Conservation (phyloP, 2,888 invertebrate genomes). For the Orchesellides sinensis region DNA sequence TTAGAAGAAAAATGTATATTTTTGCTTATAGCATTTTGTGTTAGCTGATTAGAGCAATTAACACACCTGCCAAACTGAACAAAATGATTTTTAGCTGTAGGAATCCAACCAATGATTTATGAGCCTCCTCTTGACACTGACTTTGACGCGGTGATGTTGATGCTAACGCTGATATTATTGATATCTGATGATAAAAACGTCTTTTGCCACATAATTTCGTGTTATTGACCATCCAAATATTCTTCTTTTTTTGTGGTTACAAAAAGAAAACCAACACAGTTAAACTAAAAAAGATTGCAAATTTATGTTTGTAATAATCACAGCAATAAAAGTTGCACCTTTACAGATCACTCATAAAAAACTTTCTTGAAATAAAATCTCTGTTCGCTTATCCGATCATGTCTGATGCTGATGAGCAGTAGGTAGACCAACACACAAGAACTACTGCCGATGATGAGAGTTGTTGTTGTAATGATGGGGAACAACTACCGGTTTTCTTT, state of each 20-base stretch:
- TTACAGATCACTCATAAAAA: neutral
- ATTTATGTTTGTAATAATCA: too few relatives aligned
- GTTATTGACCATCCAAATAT: too few relatives aligned
- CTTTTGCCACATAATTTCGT: too few relatives aligned
- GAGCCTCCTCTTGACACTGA: neutral
- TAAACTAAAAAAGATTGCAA: too few relatives aligned
- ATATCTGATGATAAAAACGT: too few relatives aligned
- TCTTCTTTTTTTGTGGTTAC: too few relatives aligned
- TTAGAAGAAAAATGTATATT: too few relatives aligned
- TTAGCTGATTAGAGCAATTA: too few relatives aligned
- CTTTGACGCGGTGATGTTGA: neutral
- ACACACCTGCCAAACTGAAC: neutral
- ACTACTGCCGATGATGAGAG: slow-evolving; percentile 2
- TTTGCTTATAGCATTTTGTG: too few relatives aligned
- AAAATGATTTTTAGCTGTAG: neutral
- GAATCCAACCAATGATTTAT: neutral
- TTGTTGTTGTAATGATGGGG: slow-evolving; percentile 37
- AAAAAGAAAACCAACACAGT: too few relatives aligned
- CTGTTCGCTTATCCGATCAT: neutral
- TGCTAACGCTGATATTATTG: neutral
- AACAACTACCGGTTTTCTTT: slow-evolving; percentile 61
- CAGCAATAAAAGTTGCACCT: slow-evolving; percentile 8
- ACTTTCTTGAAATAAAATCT: neutral
- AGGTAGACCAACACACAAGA: neutral
- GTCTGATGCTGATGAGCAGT: neutral